Base-by-base conservation (phyloP, 2,888 invertebrate species). In the Phymatocera aterrima region DNA sequence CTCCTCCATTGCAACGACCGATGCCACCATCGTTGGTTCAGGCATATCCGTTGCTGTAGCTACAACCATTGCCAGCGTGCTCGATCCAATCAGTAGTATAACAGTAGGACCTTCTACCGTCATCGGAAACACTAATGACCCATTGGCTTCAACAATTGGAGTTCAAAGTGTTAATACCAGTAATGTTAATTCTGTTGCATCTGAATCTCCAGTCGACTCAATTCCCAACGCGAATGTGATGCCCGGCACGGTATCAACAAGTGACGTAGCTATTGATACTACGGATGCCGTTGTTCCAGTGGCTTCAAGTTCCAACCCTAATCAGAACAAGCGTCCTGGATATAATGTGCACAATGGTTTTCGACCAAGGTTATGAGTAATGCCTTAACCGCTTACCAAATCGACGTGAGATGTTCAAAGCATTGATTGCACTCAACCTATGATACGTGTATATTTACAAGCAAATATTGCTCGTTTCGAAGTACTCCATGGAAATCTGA, bases 61-160 rank as follows among this genome's bases (percentile, higher is more conserved):
- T 21, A 72, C 72, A 51, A 72, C 72, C 1, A 48, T 72, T 34
- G 48, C 72, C 4, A 72, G 72, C 10, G 34, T 51, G 34, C 40
- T 72, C 6, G 48, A 48, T 72, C 37, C 72, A 21, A 37, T 61
- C 6, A 61, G 6, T 61, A 18, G 37, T 18, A 18, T n/a, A n/a
- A 37, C 57, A 10, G 28, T 28, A 10, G 1, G 21, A 28, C 57
- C 57, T 15, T 10, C 15, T 15, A 5, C 28, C 28, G 15, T 28
- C 12, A 10, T 4, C 21, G 51, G 24, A 21, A 51, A 21, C 3
- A 10, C 18, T 21, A 51, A 51, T 57, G 57, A 5, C 15, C 15
- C 21, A 0, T 28, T 28, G 5, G 28, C 28, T 57, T 15, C 57
- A 28, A 57, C 3, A 12, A 21, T 15, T 28, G 57, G 28, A 57